These are phyloP conservation scores for Cydia splendana DNA, from an alignment of 1,140 invertebrate species.

Conservation along the genomic window DNA sequence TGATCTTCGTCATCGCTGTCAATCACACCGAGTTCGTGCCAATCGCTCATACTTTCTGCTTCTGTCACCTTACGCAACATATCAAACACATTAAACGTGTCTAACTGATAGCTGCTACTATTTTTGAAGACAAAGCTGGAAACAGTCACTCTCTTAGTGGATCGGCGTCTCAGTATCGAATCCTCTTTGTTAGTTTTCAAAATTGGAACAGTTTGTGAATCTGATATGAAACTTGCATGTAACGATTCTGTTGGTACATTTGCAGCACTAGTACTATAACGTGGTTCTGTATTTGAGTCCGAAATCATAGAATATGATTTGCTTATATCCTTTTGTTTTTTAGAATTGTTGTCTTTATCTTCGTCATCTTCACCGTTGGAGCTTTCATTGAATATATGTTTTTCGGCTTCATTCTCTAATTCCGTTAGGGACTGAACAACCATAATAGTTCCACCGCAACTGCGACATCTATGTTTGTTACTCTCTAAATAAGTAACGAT, in stretches of 20 bases:
- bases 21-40: conserved; percentile 57
- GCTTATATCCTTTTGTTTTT: conserved; percentile 34
- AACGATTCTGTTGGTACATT: background rate
- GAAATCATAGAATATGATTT: conserved; percentile 37
- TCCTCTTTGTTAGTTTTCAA: conserved; percentile 40
- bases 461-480: conserved; percentile 70
- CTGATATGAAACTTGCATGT: background rate
- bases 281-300: background rate
- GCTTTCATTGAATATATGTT: conserved; percentile 6
- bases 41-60: conserved; percentile 53
- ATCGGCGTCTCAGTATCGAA: conserved; percentile 36
- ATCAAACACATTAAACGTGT: conserved; percentile 52
- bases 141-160: conserved; percentile 63
- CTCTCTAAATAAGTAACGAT: conserved; percentile 74
- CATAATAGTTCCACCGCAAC: conserved; percentile 69
- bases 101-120: conserved; percentile 44
- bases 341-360: conserved; percentile 34
- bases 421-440: conserved; percentile 61
- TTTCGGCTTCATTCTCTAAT: conserved; percentile 38
- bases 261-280: background rate
- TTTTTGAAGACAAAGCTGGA: conserved; percentile 49
- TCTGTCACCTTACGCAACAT: conserved; percentile 54
- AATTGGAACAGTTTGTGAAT: conserved; percentile 38
- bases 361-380: conserved; percentile 25
- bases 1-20: conserved; percentile 56